These are phyloP conservation scores for Linnaemya vulpina DNA, from an alignment of 2,888 invertebrate species.

Conservation along the genomic window DNA sequence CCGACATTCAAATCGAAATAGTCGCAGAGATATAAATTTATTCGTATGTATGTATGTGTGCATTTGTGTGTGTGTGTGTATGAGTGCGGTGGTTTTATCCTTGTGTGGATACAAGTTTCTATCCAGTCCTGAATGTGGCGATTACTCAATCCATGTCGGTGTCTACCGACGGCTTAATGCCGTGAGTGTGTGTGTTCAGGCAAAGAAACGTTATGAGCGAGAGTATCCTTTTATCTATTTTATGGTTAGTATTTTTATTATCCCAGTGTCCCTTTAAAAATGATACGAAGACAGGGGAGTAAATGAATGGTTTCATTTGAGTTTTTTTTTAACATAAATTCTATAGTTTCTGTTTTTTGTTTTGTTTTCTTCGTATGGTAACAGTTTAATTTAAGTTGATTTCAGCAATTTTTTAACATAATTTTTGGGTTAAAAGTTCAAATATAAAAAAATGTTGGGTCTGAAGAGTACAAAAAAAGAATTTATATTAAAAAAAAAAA, in stretches of 20 bases:
- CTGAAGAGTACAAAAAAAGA: too few relatives aligned
- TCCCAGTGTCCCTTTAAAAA: slow-evolving; percentile 14
- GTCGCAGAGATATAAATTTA: background rate
- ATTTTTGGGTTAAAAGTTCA: too few relatives aligned
- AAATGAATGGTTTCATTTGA: slow-evolving; percentile 10
- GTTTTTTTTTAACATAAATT: too few relatives aligned
- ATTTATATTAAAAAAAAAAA: too few relatives aligned
- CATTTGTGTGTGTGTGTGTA: too few relatives aligned
- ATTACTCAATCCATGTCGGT: slow-evolving; percentile 28
- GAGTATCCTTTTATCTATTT: slow-evolving; percentile 37
- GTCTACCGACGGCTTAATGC: background rate
- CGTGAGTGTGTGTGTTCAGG: background rate
- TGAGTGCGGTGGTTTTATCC: slow-evolving; percentile 5
- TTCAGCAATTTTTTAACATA: too few relatives aligned
- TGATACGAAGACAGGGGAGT: background rate
- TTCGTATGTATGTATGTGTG: background rate
- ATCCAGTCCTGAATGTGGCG: background rate
- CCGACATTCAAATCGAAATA: slow-evolving; percentile 7
- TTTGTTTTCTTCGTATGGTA: too few relatives aligned
- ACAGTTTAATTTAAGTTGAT: too few relatives aligned
- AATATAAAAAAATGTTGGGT: too few relatives aligned
- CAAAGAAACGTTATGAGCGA: background rate
- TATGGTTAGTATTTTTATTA: slow-evolving; percentile 55
- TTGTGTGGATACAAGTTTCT: background rate
- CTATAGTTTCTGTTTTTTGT: too few relatives aligned